Evolutionary conservation across 2,113 vertebrate species (phyloP), one percentile per base, ranked within the genome.

Genomic region (Ctenodactylus gundi): DNA sequence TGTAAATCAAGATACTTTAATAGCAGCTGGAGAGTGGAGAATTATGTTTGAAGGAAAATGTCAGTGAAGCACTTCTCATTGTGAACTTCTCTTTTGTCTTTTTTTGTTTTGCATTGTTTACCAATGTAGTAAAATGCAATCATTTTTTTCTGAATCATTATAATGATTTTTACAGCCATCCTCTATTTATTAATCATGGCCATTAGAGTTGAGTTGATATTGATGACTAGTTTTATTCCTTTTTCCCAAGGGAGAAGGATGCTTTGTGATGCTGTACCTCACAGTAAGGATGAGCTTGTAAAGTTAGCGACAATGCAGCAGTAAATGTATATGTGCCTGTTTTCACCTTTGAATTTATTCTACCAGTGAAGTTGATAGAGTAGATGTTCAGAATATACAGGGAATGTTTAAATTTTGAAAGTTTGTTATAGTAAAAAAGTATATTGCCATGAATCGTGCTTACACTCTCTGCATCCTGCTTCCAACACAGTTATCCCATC

Each of bases 271-370:
- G 17, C 2, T 75, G 0, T 87, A n/a, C 44, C 41, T 62, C 9
- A 60, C 15, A 51, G 34, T 90, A 60, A 87, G 31, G 34, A 62
- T 82, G 31, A 91, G 62, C 36, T 62, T 87, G 36, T 7, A 36
- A 51, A 92, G 57, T 91, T 89, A 73, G 51, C 94, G 60, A 88
- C 31, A 89, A 18, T 55, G 75, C 11, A n/a, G 7, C 34, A 18
- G 18, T 51, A 39, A 27, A 12, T 65, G 23, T 31, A 1, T 58
- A 17, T 57, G 29, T 15, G 62, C 9, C 34, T 60, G 4, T 88
- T 73, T 90, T 58, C 51, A 85, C 65, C 82, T 94, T 29, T 70
- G 34, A 68, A 70, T 65, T 85, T 94, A 58, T 85, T 94, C 53
- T 67, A 1, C 51, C 27, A 41, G n/a, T 65, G 53, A 29, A 57